These are phyloP conservation scores for Prochilodus magdalenae DNA, from an alignment of 2,113 vertebrate species.

Conservation along the genomic window DNA sequence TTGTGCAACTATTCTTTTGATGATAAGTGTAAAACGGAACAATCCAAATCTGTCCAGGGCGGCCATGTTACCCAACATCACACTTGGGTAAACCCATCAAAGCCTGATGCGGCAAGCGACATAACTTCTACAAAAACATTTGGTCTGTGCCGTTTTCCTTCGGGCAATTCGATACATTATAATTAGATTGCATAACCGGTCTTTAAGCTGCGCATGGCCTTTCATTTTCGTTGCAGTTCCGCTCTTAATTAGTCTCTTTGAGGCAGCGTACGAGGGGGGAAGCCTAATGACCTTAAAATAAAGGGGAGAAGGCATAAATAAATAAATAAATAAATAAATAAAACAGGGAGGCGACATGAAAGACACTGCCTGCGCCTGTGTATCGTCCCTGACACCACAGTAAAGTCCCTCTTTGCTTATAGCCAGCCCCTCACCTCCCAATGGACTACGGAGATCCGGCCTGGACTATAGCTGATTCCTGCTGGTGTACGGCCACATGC, in stretches of 20 bases:
- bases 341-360: slow-evolving; percentile 52
- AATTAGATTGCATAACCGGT: slow-evolving; percentile 54
- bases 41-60: slow-evolving; percentile 26
- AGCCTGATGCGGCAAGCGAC: background rate
- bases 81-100: background rate
- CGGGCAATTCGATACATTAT: slow-evolving; percentile 45
- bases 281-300: slow-evolving; percentile 45
- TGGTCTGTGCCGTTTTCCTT: slow-evolving; percentile 17
- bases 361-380: slow-evolving; percentile 59
- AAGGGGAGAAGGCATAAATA: background rate
- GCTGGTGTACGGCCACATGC: slow-evolving; percentile 38
- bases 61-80: slow-evolving; percentile 11
- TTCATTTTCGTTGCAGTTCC: slow-evolving; percentile 58
- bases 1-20: too few relatives aligned
- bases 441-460: slow-evolving; percentile 32
- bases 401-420: background rate
- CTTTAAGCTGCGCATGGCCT: slow-evolving; percentile 47
- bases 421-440: slow-evolving; percentile 24
- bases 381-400: slow-evolving; percentile 61
- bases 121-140: background rate
- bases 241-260: slow-evolving; percentile 56
- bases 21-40: slow-evolving; percentile 44
- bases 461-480: slow-evolving; percentile 10
- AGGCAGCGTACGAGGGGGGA: slow-evolving; percentile 47
- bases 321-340: slow-evolving; percentile 20